Evolutionary conservation across 2,888 invertebrate genomes (phyloP), one percentile per base, ranked within the genome.

Genomic region (Mylabris sibirica): DNA sequence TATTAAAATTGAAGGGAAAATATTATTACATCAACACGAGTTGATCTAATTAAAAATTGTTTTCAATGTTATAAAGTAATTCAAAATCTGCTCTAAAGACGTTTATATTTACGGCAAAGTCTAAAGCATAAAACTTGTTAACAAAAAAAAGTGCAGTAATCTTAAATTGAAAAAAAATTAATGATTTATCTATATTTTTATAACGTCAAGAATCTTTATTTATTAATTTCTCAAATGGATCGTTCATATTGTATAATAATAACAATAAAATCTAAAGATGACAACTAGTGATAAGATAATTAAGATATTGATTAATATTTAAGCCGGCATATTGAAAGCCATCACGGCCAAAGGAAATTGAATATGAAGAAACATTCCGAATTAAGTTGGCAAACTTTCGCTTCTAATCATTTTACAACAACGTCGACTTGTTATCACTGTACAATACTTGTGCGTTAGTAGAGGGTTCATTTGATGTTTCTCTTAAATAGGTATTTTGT

Each of bases 341-440:
- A 67, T 67, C 49, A 61, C 59, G 57, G 26, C 61, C 35, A 41
- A 63, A 62, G 62, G 62, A 59, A 67, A 70, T 65, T 69, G 64
- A 64, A 67, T 67, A 67, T 70, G 66, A 67, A 69, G 69, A 69
- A 66, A 69, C 64, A 66, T 67, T 69, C 64, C 44, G 59, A 69
- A 64, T 70, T 64, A 67, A 64, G 59, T 67, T 67, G 67, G 62
- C 66, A 64, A 70, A 70, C 66, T 65, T 70, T 70, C 60, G 14
- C 14, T 24, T 57, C 12, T 24, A 57, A 57, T 57, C 24, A 24
- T 57, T 57, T 57, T 57, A 22, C 60, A 64, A 49, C 65, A 64
- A 34, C 30, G 63, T 49, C 60, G 63, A 61, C 64, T 70, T 66
- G 59, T 69, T 66, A 69, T 64, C 64, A 61, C 49, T 63, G 63